Evolutionary conservation across 92 coral and sea anemone species (phyloP).

Genomic region (Epizoanthus stellaris): DNA sequence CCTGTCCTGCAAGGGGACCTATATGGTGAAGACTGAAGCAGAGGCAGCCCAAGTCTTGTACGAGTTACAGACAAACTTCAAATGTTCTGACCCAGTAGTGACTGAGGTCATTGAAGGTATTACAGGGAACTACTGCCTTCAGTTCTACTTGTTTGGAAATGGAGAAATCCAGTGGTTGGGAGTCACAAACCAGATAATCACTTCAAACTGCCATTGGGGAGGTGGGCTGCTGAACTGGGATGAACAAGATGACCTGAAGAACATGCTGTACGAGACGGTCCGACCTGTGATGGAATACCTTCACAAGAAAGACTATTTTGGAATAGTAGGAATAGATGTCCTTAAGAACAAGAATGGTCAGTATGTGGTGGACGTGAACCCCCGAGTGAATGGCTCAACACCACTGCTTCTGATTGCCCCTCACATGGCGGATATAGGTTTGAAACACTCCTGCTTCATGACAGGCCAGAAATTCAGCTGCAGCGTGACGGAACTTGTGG

Average conservation of each 20-base stretch:
- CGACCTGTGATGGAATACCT: conserved; percentile 72
- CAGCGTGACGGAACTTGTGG: conserved; percentile 16
- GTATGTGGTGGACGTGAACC: conserved; percentile 75
- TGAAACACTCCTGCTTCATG: conserved; percentile 47
- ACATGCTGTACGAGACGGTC: conserved; percentile 56
- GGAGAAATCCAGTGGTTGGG: conserved; percentile 74
- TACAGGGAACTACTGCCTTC: conserved; percentile 67
- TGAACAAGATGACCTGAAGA: conserved; percentile 61
- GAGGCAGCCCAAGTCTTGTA: conserved; percentile 62
- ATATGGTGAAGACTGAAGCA: conserved; percentile 65
- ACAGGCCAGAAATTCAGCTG: conserved; percentile 31
- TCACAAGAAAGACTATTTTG: conserved; percentile 71
- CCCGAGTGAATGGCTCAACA: conserved; percentile 77
- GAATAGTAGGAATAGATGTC: conserved; percentile 80
- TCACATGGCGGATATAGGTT: conserved; percentile 69
- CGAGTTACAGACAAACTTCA: conserved; percentile 48
- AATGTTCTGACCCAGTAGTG: conserved; percentile 13
- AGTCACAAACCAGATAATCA: conserved; percentile 60
- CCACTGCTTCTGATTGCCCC: conserved; percentile 73
- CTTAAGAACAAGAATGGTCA: conserved; percentile 62
- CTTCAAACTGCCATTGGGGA: conserved; percentile 61
- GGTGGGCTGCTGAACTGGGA: conserved; percentile 81
- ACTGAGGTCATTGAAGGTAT: conserved; percentile 62
- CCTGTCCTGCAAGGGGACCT: conserved; percentile 74
- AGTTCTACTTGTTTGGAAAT: conserved; percentile 70